phyloP scores from a whole-genome alignment of 2,797 vertebrate genomes.

The Chloroceryle amazona region DNA sequence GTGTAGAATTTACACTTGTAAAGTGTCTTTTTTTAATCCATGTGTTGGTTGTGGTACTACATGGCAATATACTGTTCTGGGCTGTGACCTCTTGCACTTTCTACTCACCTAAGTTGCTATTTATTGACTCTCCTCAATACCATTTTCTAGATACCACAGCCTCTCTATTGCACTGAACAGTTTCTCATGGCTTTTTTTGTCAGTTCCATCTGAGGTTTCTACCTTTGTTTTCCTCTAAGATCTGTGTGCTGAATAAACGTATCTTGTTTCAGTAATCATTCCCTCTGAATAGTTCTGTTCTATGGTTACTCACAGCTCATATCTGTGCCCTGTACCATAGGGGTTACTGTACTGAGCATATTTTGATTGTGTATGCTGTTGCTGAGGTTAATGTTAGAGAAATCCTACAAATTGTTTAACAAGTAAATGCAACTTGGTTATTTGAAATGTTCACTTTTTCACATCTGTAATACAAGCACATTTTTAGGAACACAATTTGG shows the following conservation, averaged over 20 bases:
- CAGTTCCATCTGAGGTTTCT: background rate
- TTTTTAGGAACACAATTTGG: background rate
- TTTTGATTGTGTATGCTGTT: background rate
- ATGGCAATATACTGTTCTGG: background rate
- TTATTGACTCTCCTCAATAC: background rate
- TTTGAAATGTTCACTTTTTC: background rate
- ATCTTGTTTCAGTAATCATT: background rate
- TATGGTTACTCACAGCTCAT: background rate
- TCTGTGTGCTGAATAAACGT: background rate
- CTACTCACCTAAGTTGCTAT: background rate
- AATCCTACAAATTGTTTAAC: background rate
- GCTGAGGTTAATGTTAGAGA: background rate
- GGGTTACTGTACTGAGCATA: background rate
- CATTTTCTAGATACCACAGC: background rate
- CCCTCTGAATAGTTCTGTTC: background rate
- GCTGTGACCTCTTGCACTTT: background rate
- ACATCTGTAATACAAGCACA: accelerated
- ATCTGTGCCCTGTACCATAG: background rate
- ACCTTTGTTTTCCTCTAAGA: background rate
- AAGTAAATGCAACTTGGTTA: background rate
- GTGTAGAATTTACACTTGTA: background rate
- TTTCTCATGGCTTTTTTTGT: background rate
- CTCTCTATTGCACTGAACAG: background rate
- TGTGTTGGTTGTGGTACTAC: background rate
- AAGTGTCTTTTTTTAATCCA: background rate